These are phyloP conservation scores for Drosophila birchii DNA, from an alignment of 2,888 invertebrate genomes.

Conservation along the genomic window DNA sequence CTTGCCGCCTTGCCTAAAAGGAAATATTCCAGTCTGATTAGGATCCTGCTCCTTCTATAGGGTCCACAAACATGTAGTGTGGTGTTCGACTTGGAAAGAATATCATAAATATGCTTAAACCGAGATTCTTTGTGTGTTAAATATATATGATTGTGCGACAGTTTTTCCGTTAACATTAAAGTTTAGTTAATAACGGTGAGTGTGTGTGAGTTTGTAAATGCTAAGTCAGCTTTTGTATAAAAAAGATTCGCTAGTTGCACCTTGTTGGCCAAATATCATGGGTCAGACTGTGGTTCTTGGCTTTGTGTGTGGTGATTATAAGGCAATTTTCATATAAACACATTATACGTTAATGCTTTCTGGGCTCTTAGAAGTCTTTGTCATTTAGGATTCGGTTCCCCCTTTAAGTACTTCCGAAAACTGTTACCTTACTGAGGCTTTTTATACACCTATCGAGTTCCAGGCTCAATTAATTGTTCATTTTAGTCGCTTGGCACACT, in stretches of 20 bases:
- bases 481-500: slow-evolving; percentile 40
- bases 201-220: slow-evolving; percentile 58
- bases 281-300: slow-evolving; percentile 38
- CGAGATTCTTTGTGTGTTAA: slow-evolving; percentile 30
- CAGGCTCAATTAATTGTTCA: slow-evolving; percentile 17
- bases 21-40: slow-evolving; percentile 22
- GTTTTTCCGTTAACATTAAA: slow-evolving; percentile 44
- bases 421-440: slow-evolving; percentile 18
- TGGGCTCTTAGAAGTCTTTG: slow-evolving; percentile 9
- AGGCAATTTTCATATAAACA: slow-evolving; percentile 27
- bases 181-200: slow-evolving; percentile 49
- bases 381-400: slow-evolving; percentile 7
- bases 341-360: not conserved
- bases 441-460: slow-evolving; percentile 16
- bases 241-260: slow-evolving; percentile 55
- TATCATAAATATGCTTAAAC: slow-evolving; percentile 40
- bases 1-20: slow-evolving; percentile 23
- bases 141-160: slow-evolving; percentile 73
- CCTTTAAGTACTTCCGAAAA: slow-evolving; percentile 59
- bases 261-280: slow-evolving; percentile 32
- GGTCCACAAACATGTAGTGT: slow-evolving; percentile 11
- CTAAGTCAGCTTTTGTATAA: slow-evolving; percentile 65
- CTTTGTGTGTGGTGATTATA: slow-evolving; percentile 27
- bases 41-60: slow-evolving; percentile 2
- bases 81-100: slow-evolving; percentile 53